phyloP scores from a whole-genome alignment of 2,888 invertebrate species.

The Eucriotettix oculatus region DNA sequence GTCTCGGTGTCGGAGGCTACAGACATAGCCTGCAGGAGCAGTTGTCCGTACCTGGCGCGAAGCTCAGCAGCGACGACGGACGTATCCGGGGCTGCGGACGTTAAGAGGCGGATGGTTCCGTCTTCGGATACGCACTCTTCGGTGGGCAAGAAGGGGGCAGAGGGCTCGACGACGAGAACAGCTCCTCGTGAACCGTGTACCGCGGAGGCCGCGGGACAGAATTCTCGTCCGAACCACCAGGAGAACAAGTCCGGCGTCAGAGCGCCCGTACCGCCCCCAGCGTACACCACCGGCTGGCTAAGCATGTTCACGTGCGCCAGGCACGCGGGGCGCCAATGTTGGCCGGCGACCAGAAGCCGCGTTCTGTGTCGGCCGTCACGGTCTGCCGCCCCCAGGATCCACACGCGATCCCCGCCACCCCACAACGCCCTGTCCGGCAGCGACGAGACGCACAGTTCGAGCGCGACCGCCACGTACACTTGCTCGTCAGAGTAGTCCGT shows the following conservation, averaged over 20 bases:
- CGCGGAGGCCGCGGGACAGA: conserved; percentile 27
- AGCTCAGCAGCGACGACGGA: conserved; percentile 23
- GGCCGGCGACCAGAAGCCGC: conserved; percentile 28
- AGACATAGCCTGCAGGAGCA: conserved; percentile 17
- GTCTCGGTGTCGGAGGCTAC: conserved; percentile 13
- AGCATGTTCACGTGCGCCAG: conserved; percentile 29
- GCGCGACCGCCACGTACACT: conserved; percentile 26
- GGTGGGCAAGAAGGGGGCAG: conserved; percentile 20
- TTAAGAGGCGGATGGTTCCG: conserved; percentile 19
- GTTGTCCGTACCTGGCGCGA: conserved; percentile 23
- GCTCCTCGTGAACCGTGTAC: conserved; percentile 26
- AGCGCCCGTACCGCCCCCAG: conserved; percentile 28
- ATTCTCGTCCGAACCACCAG: conserved; percentile 33
- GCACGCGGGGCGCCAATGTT: conserved; percentile 28
- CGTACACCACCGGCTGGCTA: conserved; percentile 31
- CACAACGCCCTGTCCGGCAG: conserved; percentile 12
- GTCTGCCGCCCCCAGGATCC: conserved; percentile 29
- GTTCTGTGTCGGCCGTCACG: conserved; percentile 29
- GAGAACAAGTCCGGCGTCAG: conserved; percentile 28
- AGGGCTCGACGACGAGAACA: conserved; percentile 24
- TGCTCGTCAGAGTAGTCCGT: conserved; percentile 16
- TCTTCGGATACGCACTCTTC: conserved; percentile 14
- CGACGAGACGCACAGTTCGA: conserved; percentile 26
- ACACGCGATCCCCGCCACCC: conserved; percentile 16
- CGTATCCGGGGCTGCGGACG: conserved; percentile 16